Base-by-base conservation (phyloP, 1,140 invertebrate species). In the Penaeus chinensis region DNA sequence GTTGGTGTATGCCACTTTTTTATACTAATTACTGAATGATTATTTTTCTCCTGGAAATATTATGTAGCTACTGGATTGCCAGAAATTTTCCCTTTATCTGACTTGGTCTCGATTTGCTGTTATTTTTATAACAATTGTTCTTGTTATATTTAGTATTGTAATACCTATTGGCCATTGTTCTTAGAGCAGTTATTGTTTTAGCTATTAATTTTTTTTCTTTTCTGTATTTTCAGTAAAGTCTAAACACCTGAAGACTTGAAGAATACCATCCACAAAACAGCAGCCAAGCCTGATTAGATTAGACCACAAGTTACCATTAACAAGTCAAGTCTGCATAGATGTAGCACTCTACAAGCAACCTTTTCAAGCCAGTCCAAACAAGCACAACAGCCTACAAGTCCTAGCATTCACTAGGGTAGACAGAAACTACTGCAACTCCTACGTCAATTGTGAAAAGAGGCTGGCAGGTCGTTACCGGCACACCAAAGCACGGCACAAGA, bases 401-500 rank as follows among this genome's bases (percentile, higher is more conserved):
- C 42, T 42, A 85, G 20, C 62, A 47, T 71, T 74, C 85, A 74
- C 77, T 61, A 37, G 60, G 61, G 83, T 63, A 85, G 83, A 65
- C 81, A 81, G 42, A 66, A 66, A 37, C 71, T 54, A 54, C 10
- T 74, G 65, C 47, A 32, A 65, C 80, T 65, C 24, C 71, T 74
- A 77, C 69, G 16, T 27, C 62, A 37, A 54, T 20, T 22, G 60
- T 74, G 81, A 78, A 66, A 60, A 69, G 61, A 81, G 88, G 60
- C 93, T 93, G 93, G 93, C 92, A 92, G 92, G 92, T 93, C 93
- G 92, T 62, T 24, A 93, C 94, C 93, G 95, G 94, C 95, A 95
- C 93, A 93, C 94, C 94, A 94, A 95, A 94, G 87, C 82, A 89
- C 87, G 87, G 86, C 89, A 90, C 94, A 95, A 96, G 95, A 95